phyloP scores from a whole-genome alignment of 37 sponge, comb jelly and placozoan genomes.

The Hexactinellida sp. region DNA sequence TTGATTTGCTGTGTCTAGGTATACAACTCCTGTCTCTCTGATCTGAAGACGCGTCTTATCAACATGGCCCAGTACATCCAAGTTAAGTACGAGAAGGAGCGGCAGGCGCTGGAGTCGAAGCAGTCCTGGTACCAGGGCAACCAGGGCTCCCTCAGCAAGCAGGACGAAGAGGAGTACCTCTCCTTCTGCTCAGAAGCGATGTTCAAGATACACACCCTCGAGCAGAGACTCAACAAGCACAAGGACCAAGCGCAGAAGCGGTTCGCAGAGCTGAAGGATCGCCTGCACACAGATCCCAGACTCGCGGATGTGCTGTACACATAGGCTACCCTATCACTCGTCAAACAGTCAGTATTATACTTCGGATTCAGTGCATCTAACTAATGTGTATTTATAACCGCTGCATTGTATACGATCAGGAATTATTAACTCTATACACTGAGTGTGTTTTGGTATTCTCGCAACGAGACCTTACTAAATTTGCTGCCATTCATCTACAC shows the following conservation, averaged over 20 bases:
- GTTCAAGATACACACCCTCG: conserved; percentile 91
- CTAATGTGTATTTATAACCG: no score
- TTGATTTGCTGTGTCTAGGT: no score
- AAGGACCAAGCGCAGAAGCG: conserved; percentile 69
- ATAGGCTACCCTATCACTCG: neutral
- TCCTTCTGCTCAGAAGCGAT: conserved; percentile 73
- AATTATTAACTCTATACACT: no score
- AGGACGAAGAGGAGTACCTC: conserved; percentile 81
- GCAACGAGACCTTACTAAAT: no score
- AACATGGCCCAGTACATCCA: conserved; percentile 85
- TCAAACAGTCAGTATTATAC: no score
- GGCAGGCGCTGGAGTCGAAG: conserved; percentile 44
- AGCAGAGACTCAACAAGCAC: conserved; percentile 81
- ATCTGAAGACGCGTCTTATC: conserved; percentile 54
- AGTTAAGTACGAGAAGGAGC: conserved; percentile 55
- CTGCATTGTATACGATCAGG: no score
- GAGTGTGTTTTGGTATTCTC: no score
- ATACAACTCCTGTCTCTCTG: conserved; percentile 45
- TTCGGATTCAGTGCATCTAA: no score
- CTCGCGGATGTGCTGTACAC: conserved; percentile 24
- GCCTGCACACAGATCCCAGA: conserved; percentile 47
- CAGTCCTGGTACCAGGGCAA: conserved; percentile 82
- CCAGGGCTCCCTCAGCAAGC: conserved; percentile 57
- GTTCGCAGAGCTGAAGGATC: conserved; percentile 53
- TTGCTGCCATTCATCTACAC: no score